Evolutionary conservation across 2,797 vertebrate genomes (phyloP), one percentile per base, ranked within the genome.

Genomic region (Euthynnus affinis): DNA sequence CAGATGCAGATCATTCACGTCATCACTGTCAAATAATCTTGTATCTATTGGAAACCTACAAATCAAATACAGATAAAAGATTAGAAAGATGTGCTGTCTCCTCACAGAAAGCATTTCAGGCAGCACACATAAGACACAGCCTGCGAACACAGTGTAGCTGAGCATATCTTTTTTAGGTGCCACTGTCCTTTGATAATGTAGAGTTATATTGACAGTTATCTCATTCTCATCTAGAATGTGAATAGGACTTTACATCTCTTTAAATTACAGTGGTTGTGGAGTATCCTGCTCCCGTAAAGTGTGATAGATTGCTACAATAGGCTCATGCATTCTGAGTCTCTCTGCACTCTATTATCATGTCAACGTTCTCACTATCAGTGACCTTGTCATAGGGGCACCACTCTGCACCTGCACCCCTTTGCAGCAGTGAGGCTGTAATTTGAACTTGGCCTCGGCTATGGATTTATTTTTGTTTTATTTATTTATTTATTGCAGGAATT

Each of bases 361-460:
- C 55, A 78, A 58, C 71, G 73, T 51, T 81, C 23, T 61, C 18
- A 6, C 44, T 40, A 22, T 78, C 46, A 22, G 48, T 68, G 78
- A 82, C 83, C 78, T 87, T 87, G 83, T 76, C 55, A 58, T 9
- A 34, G 27, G 20, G 27, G 55, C 60, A n/a, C 44, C 71, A 71
- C 71, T 62, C 48, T 67, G 49, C 59, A 42, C 27, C 78, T 51
- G 17, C 55, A 27, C 14, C 49, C 40, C 63, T n/a, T 17, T 29
- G 58, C 67, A 70, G 46, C 56, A 12, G 20, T 6, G 27, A 40
- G n/a, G 10, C 49, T 27, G 13, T 57, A 6, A 29, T 60, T 27
- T 80, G 55, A 83, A 60, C 66, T 61, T 51, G 64, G 59, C 46
- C 63, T 59, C 56, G 62, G 42, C 42, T 25, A 9, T 71, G 42